Conservation (phyloP, 2,113 vertebrate species). For the Malurus elegans region DNA sequence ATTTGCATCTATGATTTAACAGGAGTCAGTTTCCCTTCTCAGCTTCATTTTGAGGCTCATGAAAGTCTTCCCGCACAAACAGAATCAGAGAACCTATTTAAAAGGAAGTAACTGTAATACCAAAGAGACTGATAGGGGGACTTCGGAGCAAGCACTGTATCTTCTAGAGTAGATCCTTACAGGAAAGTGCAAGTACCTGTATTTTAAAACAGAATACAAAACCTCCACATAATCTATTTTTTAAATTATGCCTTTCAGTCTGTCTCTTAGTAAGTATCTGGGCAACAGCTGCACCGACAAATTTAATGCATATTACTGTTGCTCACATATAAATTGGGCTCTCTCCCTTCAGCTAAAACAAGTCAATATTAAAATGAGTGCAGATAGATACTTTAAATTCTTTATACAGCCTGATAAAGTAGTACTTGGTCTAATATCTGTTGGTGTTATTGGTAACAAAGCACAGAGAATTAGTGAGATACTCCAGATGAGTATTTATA, state of each 20-base stretch:
- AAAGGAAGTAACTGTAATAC: constrained; percentile 31
- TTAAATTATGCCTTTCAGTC: neutral
- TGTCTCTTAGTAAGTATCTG: neutral
- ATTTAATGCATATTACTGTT: neutral
- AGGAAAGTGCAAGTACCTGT: neutral
- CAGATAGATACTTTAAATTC: neutral
- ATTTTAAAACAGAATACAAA: neutral
- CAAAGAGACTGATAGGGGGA: neutral
- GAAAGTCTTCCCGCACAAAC: neutral
- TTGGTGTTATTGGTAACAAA: neutral
- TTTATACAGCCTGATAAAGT: neutral
- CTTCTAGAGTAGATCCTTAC: neutral
- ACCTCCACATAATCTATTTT: neutral
- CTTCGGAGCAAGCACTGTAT: neutral
- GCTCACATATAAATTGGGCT: neutral
- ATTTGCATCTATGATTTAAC: neutral
- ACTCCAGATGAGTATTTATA: neutral
- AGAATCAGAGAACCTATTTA: neutral
- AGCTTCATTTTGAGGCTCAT: neutral
- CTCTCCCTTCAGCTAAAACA: neutral
- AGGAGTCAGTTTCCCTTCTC: neutral
- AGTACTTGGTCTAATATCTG: neutral
- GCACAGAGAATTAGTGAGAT: neutral
- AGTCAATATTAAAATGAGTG: neutral
- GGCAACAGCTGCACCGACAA: neutral